Evolutionary conservation across 2,113 vertebrate genomes (phyloP).

Genomic region (Peromyscus polionotus): DNA sequence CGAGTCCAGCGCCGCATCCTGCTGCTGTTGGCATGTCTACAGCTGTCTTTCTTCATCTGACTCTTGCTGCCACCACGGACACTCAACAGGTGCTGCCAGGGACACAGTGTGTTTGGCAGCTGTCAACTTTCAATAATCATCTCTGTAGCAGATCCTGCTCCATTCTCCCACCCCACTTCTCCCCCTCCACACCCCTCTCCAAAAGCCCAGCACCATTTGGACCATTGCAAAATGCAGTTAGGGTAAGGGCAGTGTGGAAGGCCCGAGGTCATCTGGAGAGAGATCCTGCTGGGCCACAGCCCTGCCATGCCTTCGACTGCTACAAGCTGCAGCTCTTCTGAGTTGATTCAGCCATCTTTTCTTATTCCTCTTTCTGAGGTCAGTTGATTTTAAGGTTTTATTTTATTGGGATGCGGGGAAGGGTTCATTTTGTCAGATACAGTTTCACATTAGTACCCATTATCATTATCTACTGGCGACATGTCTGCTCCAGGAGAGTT

Average conservation of each 20-base stretch:
- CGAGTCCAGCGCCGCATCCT: slow-evolving; percentile 86
- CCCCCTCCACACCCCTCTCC: not conserved
- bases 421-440: not conserved
- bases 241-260: slow-evolving; percentile 62
- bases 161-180: slow-evolving; percentile 32
- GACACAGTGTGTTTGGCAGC: slow-evolving; percentile 88
- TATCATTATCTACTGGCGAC: not conserved
- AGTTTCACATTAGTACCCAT: not conserved
- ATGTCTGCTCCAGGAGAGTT: not conserved
- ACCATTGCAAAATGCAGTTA: slow-evolving; percentile 67
- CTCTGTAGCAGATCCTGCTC: slow-evolving; percentile 82
- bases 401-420: not conserved
- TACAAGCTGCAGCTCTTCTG: not conserved
- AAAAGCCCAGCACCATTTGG: slow-evolving; percentile 41
- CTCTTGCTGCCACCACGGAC: slow-evolving; percentile 83
- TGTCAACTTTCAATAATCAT: slow-evolving; percentile 85
- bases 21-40: slow-evolving; percentile 88
- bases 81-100: slow-evolving; percentile 91
- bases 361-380: not conserved
- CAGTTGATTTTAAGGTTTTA: not conserved
- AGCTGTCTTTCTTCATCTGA: slow-evolving; percentile 90
- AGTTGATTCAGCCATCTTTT: not conserved
- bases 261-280: slow-evolving; percentile 73
- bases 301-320: not conserved
- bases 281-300: not conserved